Evolutionary conservation across 2,113 vertebrate species (phyloP).

Genomic region (Uropsilus gracilis): DNA sequence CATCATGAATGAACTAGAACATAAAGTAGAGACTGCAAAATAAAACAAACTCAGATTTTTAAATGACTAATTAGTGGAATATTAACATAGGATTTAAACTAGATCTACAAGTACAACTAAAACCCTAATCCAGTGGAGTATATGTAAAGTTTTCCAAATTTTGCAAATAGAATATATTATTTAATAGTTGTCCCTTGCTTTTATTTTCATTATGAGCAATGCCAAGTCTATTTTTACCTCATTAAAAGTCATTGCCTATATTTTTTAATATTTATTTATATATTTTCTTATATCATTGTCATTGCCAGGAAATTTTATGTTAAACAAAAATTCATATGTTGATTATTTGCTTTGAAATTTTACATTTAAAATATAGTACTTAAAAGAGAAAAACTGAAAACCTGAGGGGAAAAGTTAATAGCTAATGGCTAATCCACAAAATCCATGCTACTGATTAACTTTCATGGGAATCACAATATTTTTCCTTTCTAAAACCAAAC

Average conservation of each 20-base stretch:
- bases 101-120: not conserved
- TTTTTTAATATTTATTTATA: no score
- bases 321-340: not conserved
- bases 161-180: not conserved
- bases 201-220: constrained; percentile 28
- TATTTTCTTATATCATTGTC: no score
- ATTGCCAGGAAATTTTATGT: not conserved
- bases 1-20: not conserved
- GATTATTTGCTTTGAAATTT: no score
- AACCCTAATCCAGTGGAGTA: not conserved
- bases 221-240: not conserved
- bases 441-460: not conserved
- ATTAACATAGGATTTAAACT: not conserved
- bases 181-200: constrained; percentile 35
- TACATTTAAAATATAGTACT: no score
- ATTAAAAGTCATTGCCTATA: not conserved
- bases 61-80: not conserved
- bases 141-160: not conserved
- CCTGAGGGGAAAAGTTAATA: no score
- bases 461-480: not conserved
- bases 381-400: no score
- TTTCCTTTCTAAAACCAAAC: not conserved
- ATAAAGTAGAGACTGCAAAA: not conserved
- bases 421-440: no score
- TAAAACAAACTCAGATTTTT: not conserved